Conservation (phyloP, 2,113 vertebrate species). For the Paedocypris sp. region DNA sequence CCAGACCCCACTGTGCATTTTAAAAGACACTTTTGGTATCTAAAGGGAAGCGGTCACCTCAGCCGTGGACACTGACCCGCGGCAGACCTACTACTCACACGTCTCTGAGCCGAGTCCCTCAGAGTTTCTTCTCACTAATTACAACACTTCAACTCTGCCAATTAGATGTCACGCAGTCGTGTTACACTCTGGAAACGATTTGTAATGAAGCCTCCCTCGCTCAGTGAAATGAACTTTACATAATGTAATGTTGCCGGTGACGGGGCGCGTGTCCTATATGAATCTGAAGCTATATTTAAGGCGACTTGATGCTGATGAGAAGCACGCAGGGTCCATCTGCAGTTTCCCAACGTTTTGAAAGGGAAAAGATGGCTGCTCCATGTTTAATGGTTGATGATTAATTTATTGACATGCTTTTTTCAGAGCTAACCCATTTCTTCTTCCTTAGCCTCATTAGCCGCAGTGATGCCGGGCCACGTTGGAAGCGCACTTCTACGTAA, state of each 20-base stretch:
- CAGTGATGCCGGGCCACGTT: not conserved
- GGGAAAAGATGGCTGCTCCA: not conserved
- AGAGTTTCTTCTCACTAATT: conserved; percentile 45
- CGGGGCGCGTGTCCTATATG: not conserved
- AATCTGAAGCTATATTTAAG: not conserved
- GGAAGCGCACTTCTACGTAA: not conserved
- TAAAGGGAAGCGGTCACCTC: conserved; percentile 23
- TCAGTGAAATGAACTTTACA: conserved; percentile 10
- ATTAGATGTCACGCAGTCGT: conserved; percentile 13
- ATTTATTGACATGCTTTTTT: conserved; percentile 45
- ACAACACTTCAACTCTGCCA: conserved; percentile 38
- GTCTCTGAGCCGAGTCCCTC: conserved; percentile 45
- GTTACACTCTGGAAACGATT: conserved; percentile 7
- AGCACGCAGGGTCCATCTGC: not conserved
- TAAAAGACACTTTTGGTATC: conserved; percentile 41
- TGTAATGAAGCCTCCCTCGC: conserved; percentile 17
- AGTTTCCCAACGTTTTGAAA: not conserved
- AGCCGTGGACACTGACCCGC: conserved; percentile 25
- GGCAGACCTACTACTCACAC: conserved; percentile 28
- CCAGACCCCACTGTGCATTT: conserved; percentile 45
- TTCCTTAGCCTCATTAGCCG: not conserved
- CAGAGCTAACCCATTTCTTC: not conserved
- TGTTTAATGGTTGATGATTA: conserved; percentile 53
- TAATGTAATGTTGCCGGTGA: conserved; percentile 10
- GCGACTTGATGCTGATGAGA: not conserved